phyloP scores from a whole-genome alignment of 2,113 vertebrate species.

The Blennius ocellaris region DNA sequence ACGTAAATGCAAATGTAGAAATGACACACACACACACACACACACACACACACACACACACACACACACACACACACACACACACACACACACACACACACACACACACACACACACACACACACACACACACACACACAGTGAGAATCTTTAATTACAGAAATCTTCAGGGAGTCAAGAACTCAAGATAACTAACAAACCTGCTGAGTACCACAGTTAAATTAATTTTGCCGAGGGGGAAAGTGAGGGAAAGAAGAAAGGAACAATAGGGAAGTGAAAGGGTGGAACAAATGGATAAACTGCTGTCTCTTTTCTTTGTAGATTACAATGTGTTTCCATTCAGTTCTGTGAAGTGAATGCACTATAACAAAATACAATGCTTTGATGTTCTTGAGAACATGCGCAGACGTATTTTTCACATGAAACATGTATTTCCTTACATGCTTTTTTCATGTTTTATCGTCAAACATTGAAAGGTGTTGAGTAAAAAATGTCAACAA shows the following conservation, averaged over 20 bases:
- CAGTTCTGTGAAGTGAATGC: neutral
- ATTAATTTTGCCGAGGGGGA: conserved; percentile 24
- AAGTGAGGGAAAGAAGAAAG: conserved; percentile 14
- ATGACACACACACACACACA: neutral
- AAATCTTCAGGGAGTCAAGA: conserved; percentile 37
- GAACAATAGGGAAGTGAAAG: neutral
- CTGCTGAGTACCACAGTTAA: conserved; percentile 22
- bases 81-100: conserved; percentile 13
- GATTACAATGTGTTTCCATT: conserved; percentile 8
- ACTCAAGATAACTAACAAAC: conserved; percentile 36
- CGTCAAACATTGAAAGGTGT: too few species aligned
- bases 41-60: neutral
- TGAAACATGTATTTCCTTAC: too few species aligned
- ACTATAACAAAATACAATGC: neutral
- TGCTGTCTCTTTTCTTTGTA: neutral
- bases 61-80: neutral
- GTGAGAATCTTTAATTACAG: conserved; percentile 36
- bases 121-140: conserved; percentile 20
- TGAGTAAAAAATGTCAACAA: too few species aligned
- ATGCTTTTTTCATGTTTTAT: too few species aligned
- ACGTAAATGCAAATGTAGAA: conserved; percentile 4
- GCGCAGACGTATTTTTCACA: too few species aligned
- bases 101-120: conserved; percentile 7
- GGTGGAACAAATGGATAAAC: neutral
- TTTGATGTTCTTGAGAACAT: too few species aligned